A percentile compares a stretch with the other conserved stretches of the same genome.
These are phyloP conservation scores for Archegozetes longisetosus DNA, from an alignment of 1,140 invertebrate genomes.

Conservation along the genomic window DNA sequence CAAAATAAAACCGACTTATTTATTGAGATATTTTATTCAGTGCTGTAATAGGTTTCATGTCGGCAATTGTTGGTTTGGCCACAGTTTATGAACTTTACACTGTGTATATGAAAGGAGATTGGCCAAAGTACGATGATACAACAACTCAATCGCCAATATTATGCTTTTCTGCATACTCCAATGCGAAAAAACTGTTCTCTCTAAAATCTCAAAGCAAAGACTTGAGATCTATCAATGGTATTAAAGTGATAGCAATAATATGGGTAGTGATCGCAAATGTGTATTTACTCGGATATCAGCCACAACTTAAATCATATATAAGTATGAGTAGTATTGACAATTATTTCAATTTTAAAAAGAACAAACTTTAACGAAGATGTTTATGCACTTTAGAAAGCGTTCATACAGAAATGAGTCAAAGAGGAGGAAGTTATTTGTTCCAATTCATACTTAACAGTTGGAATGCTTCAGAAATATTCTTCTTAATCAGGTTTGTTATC, in stretches of 20 bases:
- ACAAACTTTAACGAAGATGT: not conserved
- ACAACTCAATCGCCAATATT: not conserved
- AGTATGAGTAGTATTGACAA: constrained; percentile 2
- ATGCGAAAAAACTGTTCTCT: not conserved
- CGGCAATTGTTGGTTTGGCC: not conserved
- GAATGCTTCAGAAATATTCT: constrained; percentile 12
- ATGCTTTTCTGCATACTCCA: not conserved
- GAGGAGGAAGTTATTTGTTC: not conserved
- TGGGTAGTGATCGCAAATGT: constrained; percentile 13
- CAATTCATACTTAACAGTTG: constrained; percentile 7
- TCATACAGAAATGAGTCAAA: not conserved
- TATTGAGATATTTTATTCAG: not conserved
- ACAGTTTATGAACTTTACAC: not conserved
- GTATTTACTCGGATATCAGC: constrained; percentile 10
- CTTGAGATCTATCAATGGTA: constrained; percentile 1
- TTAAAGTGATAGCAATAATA: constrained; percentile 7
- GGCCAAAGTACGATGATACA: not conserved
- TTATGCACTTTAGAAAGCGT: not conserved
- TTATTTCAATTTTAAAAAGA: not conserved
- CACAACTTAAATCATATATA: constrained; percentile 3
- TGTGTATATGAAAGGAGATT: not conserved
- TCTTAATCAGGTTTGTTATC: constrained; percentile 7
- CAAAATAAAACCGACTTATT: not conserved
- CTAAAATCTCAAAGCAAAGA: not conserved
- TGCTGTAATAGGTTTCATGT: not conserved